A percentile compares a stretch with the other conserved stretches of the same genome.
These are phyloP conservation scores for Cydia fagiglandana DNA, from an alignment of 1,140 invertebrate species.

Conservation along the genomic window DNA sequence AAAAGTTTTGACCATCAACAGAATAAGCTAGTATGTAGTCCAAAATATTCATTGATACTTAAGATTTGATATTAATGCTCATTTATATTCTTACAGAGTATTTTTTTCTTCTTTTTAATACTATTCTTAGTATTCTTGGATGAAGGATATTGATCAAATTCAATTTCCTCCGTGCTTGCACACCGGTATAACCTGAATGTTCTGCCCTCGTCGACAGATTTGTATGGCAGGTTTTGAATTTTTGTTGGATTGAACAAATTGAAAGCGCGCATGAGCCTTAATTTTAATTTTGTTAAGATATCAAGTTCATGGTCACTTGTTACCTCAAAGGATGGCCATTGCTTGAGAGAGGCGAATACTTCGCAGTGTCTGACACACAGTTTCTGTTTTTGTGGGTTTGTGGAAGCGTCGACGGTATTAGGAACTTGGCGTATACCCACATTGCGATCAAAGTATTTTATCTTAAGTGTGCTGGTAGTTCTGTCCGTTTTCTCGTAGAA, in stretches of 20 bases:
- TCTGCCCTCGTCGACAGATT: neutral
- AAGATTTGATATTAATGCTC: neutral
- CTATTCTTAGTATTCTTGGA: neutral
- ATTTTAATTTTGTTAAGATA: constrained; percentile 20
- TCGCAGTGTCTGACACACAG: constrained; percentile 42
- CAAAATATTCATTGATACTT: too few relatives aligned
- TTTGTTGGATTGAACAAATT: constrained; percentile 37
- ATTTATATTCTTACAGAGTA: neutral
- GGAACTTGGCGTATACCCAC: neutral
- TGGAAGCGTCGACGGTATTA: constrained; percentile 38
- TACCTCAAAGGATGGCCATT: constrained; percentile 34
- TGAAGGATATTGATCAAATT: constrained; percentile 8
- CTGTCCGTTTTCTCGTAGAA: constrained; percentile 33
- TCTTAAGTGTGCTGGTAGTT: constrained; percentile 33
- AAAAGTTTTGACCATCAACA: neutral
- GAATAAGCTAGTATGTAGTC: too few relatives aligned
- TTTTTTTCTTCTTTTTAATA: neutral
- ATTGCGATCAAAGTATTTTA: constrained; percentile 33
- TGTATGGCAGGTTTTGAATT: constrained; percentile 41
- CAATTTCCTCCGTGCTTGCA: constrained; percentile 35
- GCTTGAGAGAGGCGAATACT: constrained; percentile 37
- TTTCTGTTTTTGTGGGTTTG: constrained; percentile 33
- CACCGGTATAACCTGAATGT: constrained; percentile 38
- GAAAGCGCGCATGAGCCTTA: neutral
- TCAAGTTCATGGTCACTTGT: constrained; percentile 14